phyloP scores from a whole-genome alignment of 2,888 invertebrate species.

The Lepidonotus clava region DNA sequence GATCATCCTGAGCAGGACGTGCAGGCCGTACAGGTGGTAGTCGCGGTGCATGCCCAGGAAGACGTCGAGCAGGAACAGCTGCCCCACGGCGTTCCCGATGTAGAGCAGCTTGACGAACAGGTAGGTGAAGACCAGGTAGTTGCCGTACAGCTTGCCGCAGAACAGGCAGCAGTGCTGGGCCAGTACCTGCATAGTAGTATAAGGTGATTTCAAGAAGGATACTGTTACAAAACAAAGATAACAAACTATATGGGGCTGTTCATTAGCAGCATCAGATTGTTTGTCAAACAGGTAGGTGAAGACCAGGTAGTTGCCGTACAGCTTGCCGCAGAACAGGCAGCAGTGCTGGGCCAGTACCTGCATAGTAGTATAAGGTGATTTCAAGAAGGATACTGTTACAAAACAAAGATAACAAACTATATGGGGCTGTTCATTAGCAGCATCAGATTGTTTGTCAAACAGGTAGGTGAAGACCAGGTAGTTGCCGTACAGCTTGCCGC shows the following conservation, averaged over 20 bases:
- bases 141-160: constrained; percentile 79
- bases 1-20: constrained; percentile 79
- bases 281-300: not conserved
- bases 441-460: constrained; percentile 76
- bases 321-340: no score
- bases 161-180: constrained; percentile 78
- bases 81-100: constrained; percentile 80
- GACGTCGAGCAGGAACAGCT: constrained; percentile 81
- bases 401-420: no score
- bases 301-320: no score
- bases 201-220: no score
- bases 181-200: constrained; percentile 61
- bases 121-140: constrained; percentile 81
- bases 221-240: no score
- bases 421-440: no score
- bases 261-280: no score
- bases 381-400: no score
- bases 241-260: no score
- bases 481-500: constrained; percentile 80
- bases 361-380: no score
- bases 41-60: constrained; percentile 76
- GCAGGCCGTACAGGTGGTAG: constrained; percentile 80
- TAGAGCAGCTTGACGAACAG: constrained; percentile 80
- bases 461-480: constrained; percentile 81
- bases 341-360: no score